Base-by-base conservation (phyloP, 2,888 invertebrate species). In the Troides helena region DNA sequence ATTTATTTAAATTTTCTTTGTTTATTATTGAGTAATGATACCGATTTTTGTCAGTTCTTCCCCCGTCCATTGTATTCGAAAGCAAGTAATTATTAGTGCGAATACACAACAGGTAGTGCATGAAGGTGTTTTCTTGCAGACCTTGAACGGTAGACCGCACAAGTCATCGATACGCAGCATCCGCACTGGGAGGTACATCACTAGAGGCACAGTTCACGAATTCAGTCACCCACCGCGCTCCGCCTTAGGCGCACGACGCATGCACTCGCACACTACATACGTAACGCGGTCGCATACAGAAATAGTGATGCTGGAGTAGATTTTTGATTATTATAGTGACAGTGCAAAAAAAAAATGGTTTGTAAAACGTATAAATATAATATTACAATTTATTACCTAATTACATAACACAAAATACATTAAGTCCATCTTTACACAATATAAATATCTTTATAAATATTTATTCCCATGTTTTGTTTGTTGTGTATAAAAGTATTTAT, bases 131-230 rank as follows among this genome's bases (percentile, higher is more conserved):
- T 74, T 75, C 73, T 73, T 56, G 67, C 66, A 65, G 67, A 74
- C 77, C 76, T 77, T 76, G 76, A 74, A 63, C 71, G 73, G 69
- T 69, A 68, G 71, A 78, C 73, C 74, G 75, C 77, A 74, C 80
- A 70, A 71, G 66, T 43, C 50, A 65, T 65, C 59, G 53, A 64
- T 78, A 77, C 76, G 76, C 72, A 74, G 75, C 75, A 81, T 80
- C 80, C 75, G 76, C 78, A 78, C 76, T 76, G 75, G 69, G 75
- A 73, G 69, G 73, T 72, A 69, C 73, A 76, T 73, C 69, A 67
- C 66, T 60, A 70, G 50, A 65, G 56, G n/a, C 50, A 43, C n/a
- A 25, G 63, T 63, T 25, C 43, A 46, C 56, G 7, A 43, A 36
- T 70, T 46, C 70, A 70, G 70, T 70, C 67, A 53, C 36, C 62